Evolutionary conservation across 2,113 vertebrate genomes (phyloP).

Genomic region (Fregetta grallaria): DNA sequence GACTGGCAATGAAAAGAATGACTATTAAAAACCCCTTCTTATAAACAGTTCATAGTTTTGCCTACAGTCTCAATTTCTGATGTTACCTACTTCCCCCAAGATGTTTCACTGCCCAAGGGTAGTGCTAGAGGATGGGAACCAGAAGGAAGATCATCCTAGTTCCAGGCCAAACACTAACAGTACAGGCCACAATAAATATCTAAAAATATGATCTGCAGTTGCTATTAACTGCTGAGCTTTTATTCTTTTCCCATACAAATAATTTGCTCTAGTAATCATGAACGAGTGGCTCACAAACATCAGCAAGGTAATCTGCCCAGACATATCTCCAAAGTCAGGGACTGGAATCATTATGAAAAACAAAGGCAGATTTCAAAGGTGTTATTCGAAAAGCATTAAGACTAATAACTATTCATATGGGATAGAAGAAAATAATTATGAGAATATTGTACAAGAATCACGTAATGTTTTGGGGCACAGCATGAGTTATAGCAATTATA

Average conservation of each 20-base stretch:
- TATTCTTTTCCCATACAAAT: conserved; percentile 48
- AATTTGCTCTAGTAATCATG: conserved; percentile 30
- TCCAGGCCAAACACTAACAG: background rate
- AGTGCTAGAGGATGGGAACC: background rate
- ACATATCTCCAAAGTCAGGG: conserved; percentile 50
- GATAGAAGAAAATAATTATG: conserved; percentile 43
- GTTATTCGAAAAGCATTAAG: conserved; percentile 48
- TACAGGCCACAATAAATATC: conserved; percentile 38
- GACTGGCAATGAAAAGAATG: background rate
- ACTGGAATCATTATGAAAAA: conserved; percentile 24
- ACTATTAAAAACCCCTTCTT: background rate
- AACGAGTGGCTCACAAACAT: conserved; percentile 25
- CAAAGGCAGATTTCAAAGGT: conserved; percentile 46
- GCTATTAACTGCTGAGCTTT: conserved; percentile 37
- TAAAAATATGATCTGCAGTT: conserved; percentile 46
- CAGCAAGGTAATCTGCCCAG: conserved; percentile 60
- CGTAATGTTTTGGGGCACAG: background rate
- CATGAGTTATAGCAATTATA: background rate
- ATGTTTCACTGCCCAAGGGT: conserved; percentile 20
- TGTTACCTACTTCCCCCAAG: conserved; percentile 6
- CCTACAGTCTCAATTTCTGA: conserved; percentile 21
- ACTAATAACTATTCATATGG: conserved; percentile 55
- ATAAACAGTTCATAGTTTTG: background rate
- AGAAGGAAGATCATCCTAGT: background rate
- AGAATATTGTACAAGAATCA: conserved; percentile 13